Conservation (phyloP, 2,797 vertebrate species). For the Dryobates pubescens region DNA sequence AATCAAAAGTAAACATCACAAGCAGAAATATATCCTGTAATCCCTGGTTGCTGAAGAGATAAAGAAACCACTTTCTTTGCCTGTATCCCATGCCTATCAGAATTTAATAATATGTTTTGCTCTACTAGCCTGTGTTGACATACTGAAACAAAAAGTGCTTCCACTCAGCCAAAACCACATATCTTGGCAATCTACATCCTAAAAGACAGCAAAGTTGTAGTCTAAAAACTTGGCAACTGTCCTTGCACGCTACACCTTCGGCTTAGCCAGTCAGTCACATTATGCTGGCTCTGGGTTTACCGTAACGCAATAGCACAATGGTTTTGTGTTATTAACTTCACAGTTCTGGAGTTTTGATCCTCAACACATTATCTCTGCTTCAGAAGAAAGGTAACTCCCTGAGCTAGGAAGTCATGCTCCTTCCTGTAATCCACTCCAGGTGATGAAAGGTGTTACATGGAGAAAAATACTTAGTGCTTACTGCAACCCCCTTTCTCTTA, state of each 20-base stretch:
- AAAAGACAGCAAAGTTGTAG: constrained; percentile 67
- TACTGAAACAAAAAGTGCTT: constrained; percentile 61
- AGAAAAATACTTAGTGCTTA: neutral
- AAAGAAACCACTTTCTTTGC: constrained; percentile 33
- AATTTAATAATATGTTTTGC: constrained; percentile 39
- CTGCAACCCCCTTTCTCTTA: neutral
- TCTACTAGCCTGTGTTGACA: constrained; percentile 46
- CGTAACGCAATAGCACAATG: neutral
- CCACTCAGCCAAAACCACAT: constrained; percentile 69
- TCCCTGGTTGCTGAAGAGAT: constrained; percentile 1
- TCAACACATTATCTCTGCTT: neutral
- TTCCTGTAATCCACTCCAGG: neutral
- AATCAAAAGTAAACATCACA: constrained; percentile 26
- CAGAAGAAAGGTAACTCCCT: neutral
- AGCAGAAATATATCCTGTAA: constrained; percentile 25
- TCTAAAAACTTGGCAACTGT: constrained; percentile 63
- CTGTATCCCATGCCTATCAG: constrained; percentile 39
- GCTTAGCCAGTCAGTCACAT: constrained; percentile 71
- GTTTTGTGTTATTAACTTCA: neutral
- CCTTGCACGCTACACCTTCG: constrained; percentile 67
- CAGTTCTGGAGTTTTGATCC: neutral
- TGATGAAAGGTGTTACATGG: neutral
- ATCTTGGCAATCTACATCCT: constrained; percentile 59
- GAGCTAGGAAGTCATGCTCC: neutral
- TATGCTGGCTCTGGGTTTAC: constrained; percentile 53